phyloP scores from a whole-genome alignment of 2,113 vertebrate species.

The Mormyrus iriodes region DNA sequence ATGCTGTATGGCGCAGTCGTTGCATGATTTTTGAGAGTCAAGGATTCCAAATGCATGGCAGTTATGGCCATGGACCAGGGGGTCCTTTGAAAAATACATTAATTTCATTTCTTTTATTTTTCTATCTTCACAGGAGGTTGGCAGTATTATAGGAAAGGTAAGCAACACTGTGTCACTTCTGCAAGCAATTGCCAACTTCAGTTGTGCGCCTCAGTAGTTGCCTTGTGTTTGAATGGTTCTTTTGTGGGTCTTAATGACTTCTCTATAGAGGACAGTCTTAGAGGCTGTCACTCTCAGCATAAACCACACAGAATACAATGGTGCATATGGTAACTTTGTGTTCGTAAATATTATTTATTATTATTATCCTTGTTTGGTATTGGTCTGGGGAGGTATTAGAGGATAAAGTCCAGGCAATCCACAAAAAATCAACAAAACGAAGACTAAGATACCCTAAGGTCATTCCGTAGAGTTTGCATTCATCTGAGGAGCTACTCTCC shows the following conservation, averaged over 20 bases:
- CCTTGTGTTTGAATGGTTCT: neutral
- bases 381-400: neutral
- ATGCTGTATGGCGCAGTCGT: too few relatives aligned
- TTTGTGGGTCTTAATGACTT: neutral
- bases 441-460: neutral
- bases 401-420: neutral
- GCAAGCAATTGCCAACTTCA: neutral
- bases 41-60: neutral
- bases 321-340: neutral
- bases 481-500: neutral
- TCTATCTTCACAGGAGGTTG: constrained; percentile 52
- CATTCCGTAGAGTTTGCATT: neutral
- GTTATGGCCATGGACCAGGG: neutral
- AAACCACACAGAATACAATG: neutral
- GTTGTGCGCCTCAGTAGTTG: neutral
- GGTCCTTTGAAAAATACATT: neutral
- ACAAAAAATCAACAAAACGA: neutral
- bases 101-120: constrained; percentile 8
- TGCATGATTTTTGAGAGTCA: neutral
- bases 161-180: constrained; percentile 23
- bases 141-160: constrained; percentile 69
- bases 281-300: neutral
- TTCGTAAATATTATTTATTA: neutral
- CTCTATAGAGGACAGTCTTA: neutral
- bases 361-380: neutral